Conservation (phyloP, 2,797 vertebrate genomes). For the Gallirallus australis region DNA sequence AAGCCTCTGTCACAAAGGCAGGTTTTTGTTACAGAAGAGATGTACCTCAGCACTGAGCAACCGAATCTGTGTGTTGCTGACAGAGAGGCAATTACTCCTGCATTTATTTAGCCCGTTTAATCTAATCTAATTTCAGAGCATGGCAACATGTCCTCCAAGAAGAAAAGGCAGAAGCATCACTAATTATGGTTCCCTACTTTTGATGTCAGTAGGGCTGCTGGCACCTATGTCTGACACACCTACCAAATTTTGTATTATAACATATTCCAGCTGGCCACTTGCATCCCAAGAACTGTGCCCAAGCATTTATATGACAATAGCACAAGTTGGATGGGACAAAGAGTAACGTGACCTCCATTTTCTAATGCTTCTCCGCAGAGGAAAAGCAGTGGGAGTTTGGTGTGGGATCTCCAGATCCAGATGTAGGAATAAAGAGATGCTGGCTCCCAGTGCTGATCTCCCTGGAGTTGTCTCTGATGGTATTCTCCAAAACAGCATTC, state of each 20-base stretch:
- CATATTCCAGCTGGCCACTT: background rate
- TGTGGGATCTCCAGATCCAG: background rate
- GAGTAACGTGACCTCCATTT: background rate
- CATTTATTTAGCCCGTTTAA: background rate
- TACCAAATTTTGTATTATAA: background rate
- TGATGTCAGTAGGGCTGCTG: rapidly evolving
- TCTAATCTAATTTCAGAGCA: background rate
- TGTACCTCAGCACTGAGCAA: background rate
- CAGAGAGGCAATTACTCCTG: background rate
- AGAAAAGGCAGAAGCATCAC: background rate
- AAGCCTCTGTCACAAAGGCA: background rate
- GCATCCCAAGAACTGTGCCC: background rate
- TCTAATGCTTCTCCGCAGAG: background rate
- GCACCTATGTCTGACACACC: background rate
- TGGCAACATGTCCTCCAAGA: background rate
- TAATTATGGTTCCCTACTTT: background rate
- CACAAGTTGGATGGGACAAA: background rate
- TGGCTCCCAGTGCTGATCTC: background rate
- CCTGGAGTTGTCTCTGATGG: no score
- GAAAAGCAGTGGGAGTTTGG: background rate
- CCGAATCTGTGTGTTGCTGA: rapidly evolving
- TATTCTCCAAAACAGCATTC: background rate
- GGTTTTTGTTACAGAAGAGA: background rate
- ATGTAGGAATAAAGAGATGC: background rate
- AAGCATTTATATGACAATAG: background rate